Conservation (phyloP, 2,888 invertebrate genomes). For the Aphelenchoides bicaudatus region DNA sequence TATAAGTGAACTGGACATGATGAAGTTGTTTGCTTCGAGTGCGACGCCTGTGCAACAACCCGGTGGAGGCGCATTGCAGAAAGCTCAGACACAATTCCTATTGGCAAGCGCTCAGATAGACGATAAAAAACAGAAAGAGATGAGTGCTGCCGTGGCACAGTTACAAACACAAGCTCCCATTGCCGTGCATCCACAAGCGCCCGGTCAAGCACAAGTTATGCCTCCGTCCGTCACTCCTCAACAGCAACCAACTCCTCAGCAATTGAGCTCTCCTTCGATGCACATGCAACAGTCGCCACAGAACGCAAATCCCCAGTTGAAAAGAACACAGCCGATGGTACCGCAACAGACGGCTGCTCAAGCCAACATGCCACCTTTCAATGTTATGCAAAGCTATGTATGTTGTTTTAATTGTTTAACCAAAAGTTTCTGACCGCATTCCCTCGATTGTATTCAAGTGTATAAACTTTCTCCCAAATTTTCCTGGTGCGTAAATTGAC, state of each 20-base stretch:
- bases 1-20: constrained; percentile 18
- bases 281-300: constrained; percentile 7
- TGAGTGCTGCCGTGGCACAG: neutral
- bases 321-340: too few relatives aligned
- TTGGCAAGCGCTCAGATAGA: neutral
- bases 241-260: constrained; percentile 3
- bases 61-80: neutral
- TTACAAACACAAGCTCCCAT: neutral
- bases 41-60: neutral
- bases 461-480: too few relatives aligned
- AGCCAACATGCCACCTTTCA: neutral
- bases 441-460: too few relatives aligned
- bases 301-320: neutral
- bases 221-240: neutral
- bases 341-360: constrained; percentile 15
- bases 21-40: constrained; percentile 10
- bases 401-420: too few relatives aligned
- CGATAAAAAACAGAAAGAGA: neutral
- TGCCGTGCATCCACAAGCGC: neutral
- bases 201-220: neutral
- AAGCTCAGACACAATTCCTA: neutral
- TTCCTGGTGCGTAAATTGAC: too few relatives aligned
- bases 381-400: neutral
- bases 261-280: neutral
- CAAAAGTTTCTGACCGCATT: too few relatives aligned